These are phyloP conservation scores for Nipponacmea schrenckii DNA, from an alignment of 2,888 invertebrate genomes.

Conservation along the genomic window DNA sequence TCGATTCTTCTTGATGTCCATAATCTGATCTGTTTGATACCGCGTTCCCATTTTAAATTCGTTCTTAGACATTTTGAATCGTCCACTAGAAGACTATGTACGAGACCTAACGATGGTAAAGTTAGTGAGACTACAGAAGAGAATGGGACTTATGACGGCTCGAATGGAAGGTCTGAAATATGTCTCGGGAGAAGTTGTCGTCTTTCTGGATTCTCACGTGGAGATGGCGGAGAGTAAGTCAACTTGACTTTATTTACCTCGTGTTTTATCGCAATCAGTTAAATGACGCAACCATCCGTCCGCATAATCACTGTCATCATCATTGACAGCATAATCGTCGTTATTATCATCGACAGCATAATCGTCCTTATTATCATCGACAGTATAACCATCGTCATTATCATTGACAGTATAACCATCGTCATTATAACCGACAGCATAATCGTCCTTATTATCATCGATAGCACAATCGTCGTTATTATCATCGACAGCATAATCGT, in stretches of 20 bases:
- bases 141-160: constrained; percentile 94
- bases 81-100: constrained; percentile 92
- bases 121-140: constrained; percentile 85
- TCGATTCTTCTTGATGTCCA: no score
- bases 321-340: background rate
- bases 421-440: no score
- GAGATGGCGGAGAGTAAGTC: constrained; percentile 79
- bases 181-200: constrained; percentile 87
- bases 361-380: no score
- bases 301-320: background rate
- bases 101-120: constrained; percentile 83
- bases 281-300: background rate
- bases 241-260: background rate
- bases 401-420: no score
- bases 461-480: no score
- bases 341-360: no score
- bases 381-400: no score
- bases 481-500: no score
- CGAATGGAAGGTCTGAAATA: constrained; percentile 86
- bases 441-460: no score
- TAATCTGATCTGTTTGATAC: no score
- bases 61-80: constrained; percentile 84
- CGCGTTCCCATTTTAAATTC: no score
- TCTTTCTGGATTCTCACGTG: constrained; percentile 97
- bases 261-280: background rate